Conservation (phyloP, 2,797 vertebrate genomes). For the Nasua narica region DNA sequence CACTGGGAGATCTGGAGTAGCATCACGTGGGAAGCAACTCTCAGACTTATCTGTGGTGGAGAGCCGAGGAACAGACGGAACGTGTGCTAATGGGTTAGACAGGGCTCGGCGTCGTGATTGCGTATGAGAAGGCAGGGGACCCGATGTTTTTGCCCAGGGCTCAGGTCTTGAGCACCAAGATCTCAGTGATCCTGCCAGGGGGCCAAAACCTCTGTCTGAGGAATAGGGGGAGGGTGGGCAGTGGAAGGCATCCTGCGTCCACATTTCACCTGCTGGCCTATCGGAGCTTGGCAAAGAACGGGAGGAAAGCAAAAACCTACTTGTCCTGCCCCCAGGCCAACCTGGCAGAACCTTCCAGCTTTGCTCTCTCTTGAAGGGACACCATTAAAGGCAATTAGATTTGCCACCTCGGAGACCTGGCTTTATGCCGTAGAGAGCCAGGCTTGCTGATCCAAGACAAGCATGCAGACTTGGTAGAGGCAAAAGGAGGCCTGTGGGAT, state of each 20-base stretch:
- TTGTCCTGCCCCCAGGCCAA: rapidly evolving
- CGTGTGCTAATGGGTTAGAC: too few relatives aligned
- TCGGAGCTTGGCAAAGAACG: neutral
- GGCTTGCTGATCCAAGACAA: neutral
- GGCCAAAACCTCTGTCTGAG: neutral
- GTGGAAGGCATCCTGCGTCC: rapidly evolving
- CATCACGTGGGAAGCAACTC: neutral
- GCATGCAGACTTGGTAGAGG: rapidly evolving
- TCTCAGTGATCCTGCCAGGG: neutral
- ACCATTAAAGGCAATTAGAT: neutral
- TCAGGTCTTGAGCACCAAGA: neutral
- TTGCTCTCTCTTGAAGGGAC: neutral
- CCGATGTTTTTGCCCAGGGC: neutral
- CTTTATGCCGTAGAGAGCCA: neutral
- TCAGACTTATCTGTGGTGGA: neutral
- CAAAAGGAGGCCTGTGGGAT: too few relatives aligned
- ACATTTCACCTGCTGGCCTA: rapidly evolving
- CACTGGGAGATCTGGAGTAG: too few relatives aligned
- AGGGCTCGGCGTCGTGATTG: neutral
- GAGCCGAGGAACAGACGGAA: neutral
- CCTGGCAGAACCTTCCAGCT: neutral
- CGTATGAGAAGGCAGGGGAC: too few relatives aligned
- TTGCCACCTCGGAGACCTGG: rapidly evolving
- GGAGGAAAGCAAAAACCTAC: neutral
- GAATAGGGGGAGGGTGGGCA: too few relatives aligned